Base-by-base conservation (phyloP, 2,113 vertebrate genomes). In the Sander vitreus region DNA sequence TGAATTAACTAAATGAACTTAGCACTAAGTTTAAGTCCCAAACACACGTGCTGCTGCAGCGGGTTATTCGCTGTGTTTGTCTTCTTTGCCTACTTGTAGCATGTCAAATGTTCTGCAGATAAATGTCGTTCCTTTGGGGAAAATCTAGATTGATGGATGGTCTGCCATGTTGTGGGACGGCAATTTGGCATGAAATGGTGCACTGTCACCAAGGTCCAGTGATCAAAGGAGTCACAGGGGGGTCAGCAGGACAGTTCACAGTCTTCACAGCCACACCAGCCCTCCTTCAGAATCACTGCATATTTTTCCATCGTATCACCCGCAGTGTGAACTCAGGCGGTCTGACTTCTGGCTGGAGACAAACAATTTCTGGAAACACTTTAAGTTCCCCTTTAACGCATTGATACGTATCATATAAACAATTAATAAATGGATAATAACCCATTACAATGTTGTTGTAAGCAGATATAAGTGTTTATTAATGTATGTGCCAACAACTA, bases 171-270 rank as follows among this genome's bases (percentile, higher is more conserved):
- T 64, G 91, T 78, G 88, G 88, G 88, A 53, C 10, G 66, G 85
- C 84, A 81, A 91, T 92, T 91, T 86, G 84, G 75, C 72, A 54
- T 10, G 81, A 84, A 89, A 76, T 53, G 75, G 71, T n/a, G 82
- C 59, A 63, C 88, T 70, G 88, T 90, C 90, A 84, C 84, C 87
- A 36, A 71, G 87, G 75, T 83, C 78, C 88, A 83, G 73, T 84
- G 93, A 94, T 94, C 93, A 94, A 93, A 94, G 91, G 51, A 70
- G 86, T 68, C 76, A 0, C 63, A 10, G 88, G 77, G 77, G 25
- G 88, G 87, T 91, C 88, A 88, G 85, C 66, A 18, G 91, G 84
- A 92, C 84, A 70, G 76, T 74, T 88, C 64, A 59, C 76, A 84
- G 77, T 23, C 82, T 78, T 84, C 85, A 87, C 87, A 87, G 78